Base-by-base conservation (phyloP, 2,113 vertebrate genomes). In the Burhinus oedicnemus region DNA sequence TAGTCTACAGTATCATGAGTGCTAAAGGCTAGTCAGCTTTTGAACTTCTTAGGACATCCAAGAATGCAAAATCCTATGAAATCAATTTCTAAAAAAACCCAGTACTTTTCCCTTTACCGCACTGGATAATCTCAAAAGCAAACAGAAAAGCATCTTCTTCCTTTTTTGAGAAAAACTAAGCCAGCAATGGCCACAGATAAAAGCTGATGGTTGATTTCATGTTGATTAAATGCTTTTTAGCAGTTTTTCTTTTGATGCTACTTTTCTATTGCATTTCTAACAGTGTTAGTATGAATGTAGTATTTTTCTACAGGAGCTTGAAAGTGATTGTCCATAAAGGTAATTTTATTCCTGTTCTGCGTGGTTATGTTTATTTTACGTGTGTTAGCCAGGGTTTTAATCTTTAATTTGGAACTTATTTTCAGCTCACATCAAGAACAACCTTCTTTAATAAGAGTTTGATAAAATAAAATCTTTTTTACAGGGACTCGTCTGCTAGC, bases 401-500 rank as follows among this genome's bases (percentile, higher is more conserved):
- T 85, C 60, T 85, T 82, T 64, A 72, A 45, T 62, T 42, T 11
- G 2, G 88, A 90, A 40, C 5, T 61, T 5, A 16, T 55, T 58
- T 89, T 90, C n/a, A 89, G 11, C 22, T 81, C 29, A 8, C 19
- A 21, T 62, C 25, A 69, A 72, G 34, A 81, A 7, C 18, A 82
- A 17, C 16, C 42, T 17, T 86, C 76, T 93, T 65, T 78, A 86
- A 88, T 61, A 72, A 0, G 2, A 87, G 16, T 96, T 81, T 60
- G 18, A 34, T 83, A 44, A 97, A 96, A 21, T 51, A 32, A 88
- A n/a, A 83, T 95, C 20, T 93, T 94, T 76, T 98, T 97, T 68
- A 68, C 98, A 99, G 99, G 98, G 99, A 99, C 94, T 99, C 98
- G 0, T 98, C 99, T 95, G 97, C 98, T 95, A 98, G 98, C 96